Base-by-base conservation (phyloP, 2,888 invertebrate species). In the Dione juno region DNA sequence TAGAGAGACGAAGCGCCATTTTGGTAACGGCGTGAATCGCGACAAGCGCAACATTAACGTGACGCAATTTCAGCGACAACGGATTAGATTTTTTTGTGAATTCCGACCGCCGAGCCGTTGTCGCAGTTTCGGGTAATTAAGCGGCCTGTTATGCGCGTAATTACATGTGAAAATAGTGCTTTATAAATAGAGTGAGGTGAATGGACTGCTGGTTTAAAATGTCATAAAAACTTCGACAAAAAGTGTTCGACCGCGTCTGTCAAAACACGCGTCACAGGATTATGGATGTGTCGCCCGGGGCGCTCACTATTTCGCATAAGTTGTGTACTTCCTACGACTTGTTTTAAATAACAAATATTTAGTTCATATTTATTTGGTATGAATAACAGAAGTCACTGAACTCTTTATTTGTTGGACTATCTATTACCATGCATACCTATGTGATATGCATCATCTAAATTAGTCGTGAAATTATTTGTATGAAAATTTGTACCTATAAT, bases 221-320 rank as follows among this genome's bases (percentile, higher is more conserved):
- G 73, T 75, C 69, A 82, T 80, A 89, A 86, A 86, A 89, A 89
- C 78, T 76, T 76, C 74, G 76, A 78, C 79, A 85, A 87, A 84
- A 88, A 87, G 79, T 79, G 80, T 82, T 77, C 79, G 81, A 81
- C 82, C 76, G 78, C 75, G 80, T 84, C 87, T 88, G 90, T 91
- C 92, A 90, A 88, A 90, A 88, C 85, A 88, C 82, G 86, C 90
- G 90, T 90, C 90, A 90, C 90, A 80, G 90, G 90, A 88, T 89
- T 90, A 90, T 90, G 83, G 86, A 90, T 88, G 87, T 87, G 86
- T 88, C 86, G 88, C 89, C 88, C 77, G 85, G 78, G 86, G 89
- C 88, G 78, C 61, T 61, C 45, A 61, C 43, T n/a, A 40, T 70
- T 57, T 76, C 57, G 67, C 50, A 63, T 68, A 66, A 43, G 21